Evolutionary conservation across 2,797 vertebrate genomes (phyloP), one percentile per base, ranked within the genome.

Genomic region (Pampus argenteus): DNA sequence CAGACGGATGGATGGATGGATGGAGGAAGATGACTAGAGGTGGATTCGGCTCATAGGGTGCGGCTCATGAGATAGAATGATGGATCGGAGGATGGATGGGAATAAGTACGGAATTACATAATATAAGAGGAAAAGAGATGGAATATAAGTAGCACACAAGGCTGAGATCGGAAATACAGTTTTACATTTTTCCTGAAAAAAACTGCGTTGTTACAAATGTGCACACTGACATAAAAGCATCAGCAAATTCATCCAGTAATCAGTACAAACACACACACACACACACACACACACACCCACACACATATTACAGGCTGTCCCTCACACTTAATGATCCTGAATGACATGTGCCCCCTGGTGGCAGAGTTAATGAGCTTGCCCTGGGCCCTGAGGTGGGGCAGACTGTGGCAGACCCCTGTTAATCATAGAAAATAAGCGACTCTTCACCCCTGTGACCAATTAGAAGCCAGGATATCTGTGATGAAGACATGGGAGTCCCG

Each of bases 291-390:
- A 38, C 26, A 40, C 57, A 54, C 25, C 45, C 56, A 40, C 61
- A 47, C 76, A 76, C 42, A 45, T 62, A 72, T 22, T 25, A 18
- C 49, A 40, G 1, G 26, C 56, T 50, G 61, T 63, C 69, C 65
- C 67, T 85, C 77, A 77, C 63, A 14, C 34, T 38, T 67, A 55
- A 66, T 79, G 80, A 89, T 84, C 42, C 81, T 91, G 89, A 91
- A 67, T 78, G 85, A 81, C 85, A 90, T 62, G 15, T 86, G 89
- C 92, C 92, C 88, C 83, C 92, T 93, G 75, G 87, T 91, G 92
- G 90, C 74, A 52, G 80, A 87, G 47, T 65, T 89, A 81, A 83
- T 85, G 74, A 85, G 77, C 81, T 74, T 51, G 65, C 60, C 66
- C 64, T 17, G 36, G 45, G 75, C 58, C 63, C 61, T 5, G 74